Evolutionary conservation across 2,888 invertebrate species (phyloP).

Genomic region (Strigamia maritima): DNA sequence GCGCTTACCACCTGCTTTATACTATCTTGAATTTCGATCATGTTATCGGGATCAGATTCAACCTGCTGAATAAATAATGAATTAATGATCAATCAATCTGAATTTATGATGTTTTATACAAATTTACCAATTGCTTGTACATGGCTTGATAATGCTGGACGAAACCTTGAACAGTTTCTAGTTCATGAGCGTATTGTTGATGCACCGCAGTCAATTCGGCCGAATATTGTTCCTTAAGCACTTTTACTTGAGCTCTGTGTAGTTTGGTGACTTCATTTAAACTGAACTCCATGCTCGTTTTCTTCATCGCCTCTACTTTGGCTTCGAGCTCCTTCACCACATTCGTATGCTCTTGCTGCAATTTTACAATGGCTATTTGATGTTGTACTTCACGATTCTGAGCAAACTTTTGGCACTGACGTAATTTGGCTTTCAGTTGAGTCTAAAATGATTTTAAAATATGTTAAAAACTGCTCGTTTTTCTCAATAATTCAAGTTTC

Average conservation of each 20-base stretch:
- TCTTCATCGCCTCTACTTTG: background rate
- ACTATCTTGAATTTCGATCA: slow-evolving; percentile 19
- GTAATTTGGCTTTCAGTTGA: background rate
- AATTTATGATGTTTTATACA: background rate
- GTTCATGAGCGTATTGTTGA: background rate
- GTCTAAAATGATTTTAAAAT: background rate
- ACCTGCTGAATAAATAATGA: background rate
- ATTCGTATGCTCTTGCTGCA: background rate
- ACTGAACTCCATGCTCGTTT: background rate
- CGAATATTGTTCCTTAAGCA: background rate
- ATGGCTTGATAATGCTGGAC: slow-evolving; percentile 5
- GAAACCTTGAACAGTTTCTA: background rate
- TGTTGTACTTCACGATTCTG: slow-evolving; percentile 21
- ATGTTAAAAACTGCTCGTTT: too few relatives aligned
- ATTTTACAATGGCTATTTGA: background rate
- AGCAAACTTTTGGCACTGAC: background rate
- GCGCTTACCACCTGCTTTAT: slow-evolving; percentile 6
- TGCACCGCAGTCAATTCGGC: background rate
- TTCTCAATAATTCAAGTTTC: background rate
- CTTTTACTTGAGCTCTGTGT: background rate
- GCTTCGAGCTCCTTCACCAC: background rate
- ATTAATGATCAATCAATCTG: background rate
- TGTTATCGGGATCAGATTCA: background rate
- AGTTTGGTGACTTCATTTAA: background rate
- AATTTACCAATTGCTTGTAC: slow-evolving; percentile 20